phyloP scores from a whole-genome alignment of 2,888 invertebrate genomes.

The Malthinus flaveolus region DNA sequence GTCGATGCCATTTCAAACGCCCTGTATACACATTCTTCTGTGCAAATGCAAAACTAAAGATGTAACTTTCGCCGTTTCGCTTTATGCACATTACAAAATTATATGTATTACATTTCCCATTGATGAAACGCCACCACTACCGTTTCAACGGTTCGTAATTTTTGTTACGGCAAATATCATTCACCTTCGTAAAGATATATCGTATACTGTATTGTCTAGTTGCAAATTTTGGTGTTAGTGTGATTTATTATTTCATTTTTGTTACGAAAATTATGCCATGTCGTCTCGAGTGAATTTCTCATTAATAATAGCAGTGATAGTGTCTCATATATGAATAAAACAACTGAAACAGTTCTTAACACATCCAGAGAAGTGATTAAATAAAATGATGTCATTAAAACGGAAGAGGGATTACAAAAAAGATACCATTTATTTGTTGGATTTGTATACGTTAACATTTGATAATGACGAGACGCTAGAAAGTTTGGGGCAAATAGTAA shows the following conservation, averaged over 20 bases:
- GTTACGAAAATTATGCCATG: too few species aligned
- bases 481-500: constrained; percentile 69
- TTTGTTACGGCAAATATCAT: neutral
- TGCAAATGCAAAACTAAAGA: constrained; percentile 10
- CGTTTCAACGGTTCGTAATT: constrained; percentile 12
- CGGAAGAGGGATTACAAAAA: constrained; percentile 80
- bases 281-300: neutral
- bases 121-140: constrained; percentile 9
- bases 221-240: neutral
- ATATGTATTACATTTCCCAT: constrained; percentile 16
- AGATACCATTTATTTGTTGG: constrained; percentile 80
- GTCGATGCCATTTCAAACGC: too few species aligned
- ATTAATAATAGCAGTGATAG: neutral
- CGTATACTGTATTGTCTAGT: constrained; percentile 8
- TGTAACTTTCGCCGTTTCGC: constrained; percentile 25
- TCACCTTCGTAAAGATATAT: constrained; percentile 13
- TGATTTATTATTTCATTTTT: too few species aligned
- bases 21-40: too few species aligned
- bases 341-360: neutral
- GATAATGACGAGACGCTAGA: constrained; percentile 79
- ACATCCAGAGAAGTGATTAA: neutral
- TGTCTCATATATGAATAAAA: too few species aligned
- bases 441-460: constrained; percentile 84
- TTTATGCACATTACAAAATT: constrained; percentile 23
- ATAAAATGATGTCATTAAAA: constrained; percentile 50